These are phyloP conservation scores for Diceros bicornis DNA, from an alignment of 2,797 vertebrate genomes.

Conservation along the genomic window DNA sequence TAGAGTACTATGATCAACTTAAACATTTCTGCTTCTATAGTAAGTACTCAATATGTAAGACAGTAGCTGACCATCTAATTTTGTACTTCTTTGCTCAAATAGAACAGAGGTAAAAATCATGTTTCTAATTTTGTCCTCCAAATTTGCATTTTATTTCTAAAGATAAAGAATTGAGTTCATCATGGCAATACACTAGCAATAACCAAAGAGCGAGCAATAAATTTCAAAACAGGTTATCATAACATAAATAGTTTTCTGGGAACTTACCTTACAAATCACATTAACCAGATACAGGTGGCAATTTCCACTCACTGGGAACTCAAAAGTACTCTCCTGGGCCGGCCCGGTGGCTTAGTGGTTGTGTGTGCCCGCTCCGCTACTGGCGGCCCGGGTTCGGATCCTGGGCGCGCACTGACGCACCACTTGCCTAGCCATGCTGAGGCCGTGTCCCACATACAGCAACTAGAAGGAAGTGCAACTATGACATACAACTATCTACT, in stretches of 20 bases:
- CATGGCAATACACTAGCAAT: conserved; percentile 25
- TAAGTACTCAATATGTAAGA: conserved; percentile 2
- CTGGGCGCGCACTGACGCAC: no score
- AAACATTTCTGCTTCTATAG: neutral
- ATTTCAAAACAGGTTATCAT: neutral
- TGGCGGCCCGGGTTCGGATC: no score
- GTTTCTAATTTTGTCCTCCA: conserved; percentile 26
- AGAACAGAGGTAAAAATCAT: conserved; percentile 40
- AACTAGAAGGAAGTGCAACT: no score
- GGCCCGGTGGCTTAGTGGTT: no score
- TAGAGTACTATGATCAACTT: conserved; percentile 1
- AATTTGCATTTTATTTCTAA: conserved; percentile 44
- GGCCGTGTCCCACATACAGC: no score
- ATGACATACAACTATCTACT: no score
- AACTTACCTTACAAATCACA: conserved; percentile 28
- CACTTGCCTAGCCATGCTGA: no score
- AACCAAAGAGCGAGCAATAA: conserved; percentile 8
- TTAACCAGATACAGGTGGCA: neutral
- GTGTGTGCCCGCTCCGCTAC: no score
- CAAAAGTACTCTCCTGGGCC: neutral
- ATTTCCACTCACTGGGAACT: neutral
- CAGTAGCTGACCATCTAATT: neutral
- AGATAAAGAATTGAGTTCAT: conserved; percentile 29
- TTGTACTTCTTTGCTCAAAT: neutral
- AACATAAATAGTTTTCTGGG: neutral